These are phyloP conservation scores for Buceros bicornis DNA, from an alignment of 2,797 vertebrate genomes.

Conservation along the genomic window DNA sequence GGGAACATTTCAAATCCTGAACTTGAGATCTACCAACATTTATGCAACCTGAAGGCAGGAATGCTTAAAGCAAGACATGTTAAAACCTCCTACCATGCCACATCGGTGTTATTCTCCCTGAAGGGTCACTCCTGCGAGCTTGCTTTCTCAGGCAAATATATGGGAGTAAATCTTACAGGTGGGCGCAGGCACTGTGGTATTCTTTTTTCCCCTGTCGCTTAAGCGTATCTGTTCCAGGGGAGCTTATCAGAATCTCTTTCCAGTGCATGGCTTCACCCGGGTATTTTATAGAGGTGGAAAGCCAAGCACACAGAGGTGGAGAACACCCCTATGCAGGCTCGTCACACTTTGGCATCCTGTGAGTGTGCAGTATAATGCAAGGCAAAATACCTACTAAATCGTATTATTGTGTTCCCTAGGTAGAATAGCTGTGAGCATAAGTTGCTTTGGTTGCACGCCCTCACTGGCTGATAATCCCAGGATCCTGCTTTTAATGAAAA, in stretches of 20 bases:
- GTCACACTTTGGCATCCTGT: not conserved
- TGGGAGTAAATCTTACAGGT: not conserved
- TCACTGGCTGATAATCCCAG: not conserved
- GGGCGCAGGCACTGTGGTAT: not conserved
- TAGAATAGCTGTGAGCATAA: not conserved
- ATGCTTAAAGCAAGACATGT: not conserved
- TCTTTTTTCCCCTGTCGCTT: not conserved
- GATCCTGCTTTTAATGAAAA: not conserved
- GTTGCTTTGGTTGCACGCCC: not conserved
- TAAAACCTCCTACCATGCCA: not conserved
- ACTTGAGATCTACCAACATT: not conserved
- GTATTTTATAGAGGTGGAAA: not conserved
- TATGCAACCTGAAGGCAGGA: not conserved
- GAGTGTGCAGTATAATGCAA: not conserved
- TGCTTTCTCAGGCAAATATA: not conserved
- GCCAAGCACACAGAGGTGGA: accelerated
- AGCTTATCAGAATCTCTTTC: not conserved
- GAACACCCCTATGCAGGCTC: not conserved
- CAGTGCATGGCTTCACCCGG: not conserved
- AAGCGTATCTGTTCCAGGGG: not conserved
- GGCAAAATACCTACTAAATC: not conserved
- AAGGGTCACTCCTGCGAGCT: not conserved
- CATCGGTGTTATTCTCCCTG: not conserved
- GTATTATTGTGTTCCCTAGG: not conserved
- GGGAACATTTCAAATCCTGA: not conserved